Conservation (phyloP, 2,888 invertebrate genomes). For the Callinectes sapidus region DNA sequence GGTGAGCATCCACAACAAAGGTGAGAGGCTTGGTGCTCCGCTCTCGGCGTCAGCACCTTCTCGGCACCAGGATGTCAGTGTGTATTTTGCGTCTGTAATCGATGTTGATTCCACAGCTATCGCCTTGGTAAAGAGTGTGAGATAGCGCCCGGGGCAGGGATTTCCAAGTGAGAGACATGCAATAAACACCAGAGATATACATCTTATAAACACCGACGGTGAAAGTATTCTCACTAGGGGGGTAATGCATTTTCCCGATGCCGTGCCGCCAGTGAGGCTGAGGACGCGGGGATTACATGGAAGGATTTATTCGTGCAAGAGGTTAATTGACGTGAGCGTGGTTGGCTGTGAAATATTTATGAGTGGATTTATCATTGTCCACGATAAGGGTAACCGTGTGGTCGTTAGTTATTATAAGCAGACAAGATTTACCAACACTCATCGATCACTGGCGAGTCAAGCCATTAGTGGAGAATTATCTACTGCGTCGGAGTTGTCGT, state of each 20-base stretch:
- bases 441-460: constrained; percentile 16
- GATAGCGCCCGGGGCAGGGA: background rate
- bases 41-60: background rate
- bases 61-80: constrained; percentile 12
- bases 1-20: constrained; percentile 38
- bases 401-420: constrained; percentile 31
- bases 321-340: constrained; percentile 17
- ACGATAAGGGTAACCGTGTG: constrained; percentile 30
- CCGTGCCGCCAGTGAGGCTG: background rate
- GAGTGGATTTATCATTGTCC: constrained; percentile 37
- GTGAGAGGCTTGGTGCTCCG: constrained; percentile 30
- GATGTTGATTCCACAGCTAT: background rate
- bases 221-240: background rate
- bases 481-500: constrained; percentile 5
- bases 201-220: background rate
- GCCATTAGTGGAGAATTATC: constrained; percentile 24
- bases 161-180: background rate
- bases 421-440: constrained; percentile 36
- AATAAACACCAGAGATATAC: background rate
- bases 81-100: constrained; percentile 24
- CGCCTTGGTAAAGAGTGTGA: background rate
- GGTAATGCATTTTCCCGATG: background rate
- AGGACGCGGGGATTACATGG: background rate
- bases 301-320: constrained; percentile 1
- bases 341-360: constrained; percentile 18